These are phyloP conservation scores for Polymixis flavicincta DNA, from an alignment of 2,888 invertebrate species.

Conservation along the genomic window DNA sequence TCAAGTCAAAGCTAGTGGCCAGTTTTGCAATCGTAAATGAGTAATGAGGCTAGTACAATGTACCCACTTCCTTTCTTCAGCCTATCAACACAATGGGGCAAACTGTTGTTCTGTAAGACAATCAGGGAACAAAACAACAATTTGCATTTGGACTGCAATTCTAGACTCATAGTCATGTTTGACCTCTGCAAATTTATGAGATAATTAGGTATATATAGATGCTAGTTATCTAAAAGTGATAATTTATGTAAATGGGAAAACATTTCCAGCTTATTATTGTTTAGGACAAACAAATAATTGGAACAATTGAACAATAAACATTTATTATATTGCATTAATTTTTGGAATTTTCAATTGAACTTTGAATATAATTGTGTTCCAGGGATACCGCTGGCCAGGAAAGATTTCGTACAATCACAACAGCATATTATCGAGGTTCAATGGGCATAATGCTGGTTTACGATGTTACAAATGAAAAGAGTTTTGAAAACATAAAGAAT, in stretches of 20 bases:
- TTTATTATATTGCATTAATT: not conserved
- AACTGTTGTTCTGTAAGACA: slow-evolving; percentile 56
- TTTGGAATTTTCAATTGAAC: not conserved
- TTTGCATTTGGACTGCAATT: slow-evolving; percentile 58
- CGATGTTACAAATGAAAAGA: slow-evolving; percentile 99
- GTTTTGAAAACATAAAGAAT: slow-evolving; percentile 99
- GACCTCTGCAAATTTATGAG: slow-evolving; percentile 32
- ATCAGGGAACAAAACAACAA: slow-evolving; percentile 60
- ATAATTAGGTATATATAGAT: slow-evolving; percentile 11
- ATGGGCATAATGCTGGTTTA: slow-evolving; percentile 99
- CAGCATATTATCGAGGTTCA: slow-evolving; percentile 99
- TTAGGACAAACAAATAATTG: slow-evolving; percentile 6
- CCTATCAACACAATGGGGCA: slow-evolving; percentile 55
- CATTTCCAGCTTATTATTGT: slow-evolving; percentile 2
- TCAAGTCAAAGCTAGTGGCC: slow-evolving; percentile 30
- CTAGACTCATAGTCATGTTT: slow-evolving; percentile 35
- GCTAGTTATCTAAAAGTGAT: slow-evolving; percentile 9
- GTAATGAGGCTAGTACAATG: slow-evolving; percentile 58
- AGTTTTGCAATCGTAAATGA: slow-evolving; percentile 58
- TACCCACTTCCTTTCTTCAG: slow-evolving; percentile 65
- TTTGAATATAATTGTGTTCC: slow-evolving; percentile 52
- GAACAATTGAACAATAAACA: slow-evolving; percentile 1
- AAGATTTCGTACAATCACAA: slow-evolving; percentile 99
- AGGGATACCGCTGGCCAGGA: slow-evolving; percentile 99
- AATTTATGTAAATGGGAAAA: slow-evolving; percentile 13